Evolutionary conservation across 2,888 invertebrate genomes (phyloP).

Genomic region (Escarpia spicata): DNA sequence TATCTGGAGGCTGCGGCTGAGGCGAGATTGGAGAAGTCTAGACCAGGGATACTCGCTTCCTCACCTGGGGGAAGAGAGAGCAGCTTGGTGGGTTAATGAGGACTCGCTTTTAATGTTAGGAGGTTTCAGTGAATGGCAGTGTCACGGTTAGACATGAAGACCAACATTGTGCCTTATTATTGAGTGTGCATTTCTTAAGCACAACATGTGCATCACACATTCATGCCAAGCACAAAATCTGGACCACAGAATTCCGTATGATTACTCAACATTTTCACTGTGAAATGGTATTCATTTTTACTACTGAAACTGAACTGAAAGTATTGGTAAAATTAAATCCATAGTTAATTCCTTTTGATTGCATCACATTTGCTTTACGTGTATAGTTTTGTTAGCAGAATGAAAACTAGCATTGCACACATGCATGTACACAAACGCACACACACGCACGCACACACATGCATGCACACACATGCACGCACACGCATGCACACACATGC

Average conservation of each 20-base stretch:
- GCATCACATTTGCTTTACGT: neutral
- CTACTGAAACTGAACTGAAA: neutral
- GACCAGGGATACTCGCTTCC: constrained; percentile 52
- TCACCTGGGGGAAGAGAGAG: neutral
- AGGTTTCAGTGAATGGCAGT: neutral
- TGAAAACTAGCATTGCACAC: neutral
- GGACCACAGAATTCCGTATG: neutral
- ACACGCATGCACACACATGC: no score
- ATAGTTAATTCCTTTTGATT: neutral
- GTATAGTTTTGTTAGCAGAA: neutral
- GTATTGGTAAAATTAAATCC: neutral
- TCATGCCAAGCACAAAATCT: neutral
- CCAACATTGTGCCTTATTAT: neutral
- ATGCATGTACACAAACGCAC: neutral
- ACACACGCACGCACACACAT: neutral
- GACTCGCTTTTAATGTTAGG: no score
- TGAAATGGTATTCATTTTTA: neutral
- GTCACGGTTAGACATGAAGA: neutral
- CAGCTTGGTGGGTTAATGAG: neutral
- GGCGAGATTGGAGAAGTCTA: constrained; percentile 46
- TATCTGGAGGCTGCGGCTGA: neutral
- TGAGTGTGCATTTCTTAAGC: neutral
- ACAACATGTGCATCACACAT: no score
- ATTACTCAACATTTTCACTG: neutral
- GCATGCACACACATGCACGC: no score